These are phyloP conservation scores for Drosophila athabasca DNA, from an alignment of 1,140 invertebrate species.

Conservation along the genomic window DNA sequence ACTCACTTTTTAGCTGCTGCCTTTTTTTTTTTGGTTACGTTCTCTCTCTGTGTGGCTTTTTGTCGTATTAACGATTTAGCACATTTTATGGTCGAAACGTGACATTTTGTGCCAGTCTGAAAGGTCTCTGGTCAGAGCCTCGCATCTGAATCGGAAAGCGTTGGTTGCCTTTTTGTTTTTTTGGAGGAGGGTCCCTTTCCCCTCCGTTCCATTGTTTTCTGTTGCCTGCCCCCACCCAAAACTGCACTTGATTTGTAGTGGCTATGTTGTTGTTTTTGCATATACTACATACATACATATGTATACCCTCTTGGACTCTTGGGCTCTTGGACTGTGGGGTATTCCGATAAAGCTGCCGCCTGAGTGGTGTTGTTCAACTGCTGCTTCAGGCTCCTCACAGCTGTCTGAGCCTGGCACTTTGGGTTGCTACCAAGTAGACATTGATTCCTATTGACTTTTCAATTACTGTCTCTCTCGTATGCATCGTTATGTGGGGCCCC, in stretches of 20 bases:
- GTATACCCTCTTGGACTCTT: neutral
- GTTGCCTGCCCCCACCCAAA: conserved; percentile 8
- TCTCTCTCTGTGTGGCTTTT: conserved; percentile 34
- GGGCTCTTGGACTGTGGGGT: neutral
- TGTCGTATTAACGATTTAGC: conserved; percentile 65
- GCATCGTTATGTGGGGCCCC: no score
- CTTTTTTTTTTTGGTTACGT: conserved; percentile 35
- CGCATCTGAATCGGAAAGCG: conserved; percentile 31
- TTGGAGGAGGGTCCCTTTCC: conserved; percentile 2
- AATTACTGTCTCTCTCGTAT: no score
- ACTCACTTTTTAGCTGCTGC: conserved; percentile 18
- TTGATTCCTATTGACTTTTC: no score
- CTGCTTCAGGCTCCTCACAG: no score
- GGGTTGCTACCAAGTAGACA: no score
- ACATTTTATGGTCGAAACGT: conserved; percentile 73
- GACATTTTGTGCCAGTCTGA: conserved; percentile 56
- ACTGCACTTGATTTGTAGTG: conserved; percentile 14
- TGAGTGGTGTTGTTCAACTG: no score
- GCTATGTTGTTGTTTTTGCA: conserved; percentile 2
- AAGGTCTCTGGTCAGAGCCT: conserved; percentile 13
- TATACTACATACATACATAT: no score
- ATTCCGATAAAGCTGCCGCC: neutral
- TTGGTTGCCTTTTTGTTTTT: conserved; percentile 15
- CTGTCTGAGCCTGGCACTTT: no score
- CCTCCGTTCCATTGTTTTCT: conserved; percentile 25